A percentile compares a stretch with the other conserved stretches of the same genome.
These are phyloP conservation scores for Dryocosmus kuriphilus DNA, from an alignment of 2,888 invertebrate genomes.

Conservation along the genomic window DNA sequence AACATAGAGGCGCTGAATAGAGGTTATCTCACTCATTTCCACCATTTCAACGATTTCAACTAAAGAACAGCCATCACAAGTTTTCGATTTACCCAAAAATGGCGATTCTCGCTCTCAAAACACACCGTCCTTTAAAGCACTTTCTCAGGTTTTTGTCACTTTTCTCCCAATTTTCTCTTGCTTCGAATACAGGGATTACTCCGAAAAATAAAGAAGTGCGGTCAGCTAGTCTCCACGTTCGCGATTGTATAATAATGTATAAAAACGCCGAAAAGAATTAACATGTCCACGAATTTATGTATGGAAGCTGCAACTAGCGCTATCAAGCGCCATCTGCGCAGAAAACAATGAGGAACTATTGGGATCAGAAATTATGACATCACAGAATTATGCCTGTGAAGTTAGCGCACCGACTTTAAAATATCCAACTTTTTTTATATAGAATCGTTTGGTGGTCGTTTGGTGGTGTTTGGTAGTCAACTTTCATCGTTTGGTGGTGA, in stretches of 20 bases:
- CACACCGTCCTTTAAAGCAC: background rate
- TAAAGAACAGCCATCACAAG: background rate
- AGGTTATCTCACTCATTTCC: conserved; percentile 38
- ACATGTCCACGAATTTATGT: background rate
- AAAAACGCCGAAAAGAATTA: background rate
- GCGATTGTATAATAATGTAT: background rate
- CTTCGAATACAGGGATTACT: background rate
- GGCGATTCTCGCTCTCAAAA: conserved; percentile 14
- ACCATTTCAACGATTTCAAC: too few relatives aligned
- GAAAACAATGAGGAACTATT: too few relatives aligned
- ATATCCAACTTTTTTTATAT: too few relatives aligned
- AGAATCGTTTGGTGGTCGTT: too few relatives aligned
- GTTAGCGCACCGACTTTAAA: too few relatives aligned
- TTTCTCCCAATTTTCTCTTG: background rate
- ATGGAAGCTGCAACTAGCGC: background rate
- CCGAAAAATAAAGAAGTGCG: background rate
- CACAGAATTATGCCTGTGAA: too few relatives aligned
- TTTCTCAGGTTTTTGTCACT: background rate
- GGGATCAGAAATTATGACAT: too few relatives aligned
- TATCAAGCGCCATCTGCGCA: too few relatives aligned
- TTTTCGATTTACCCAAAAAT: conserved; percentile 24
- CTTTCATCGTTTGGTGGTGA: too few relatives aligned
- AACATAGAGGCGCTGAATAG: conserved; percentile 19
- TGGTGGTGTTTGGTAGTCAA: too few relatives aligned
- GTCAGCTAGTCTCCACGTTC: background rate